These are phyloP conservation scores for Raja brachyura DNA, from an alignment of 2,113 vertebrate species.

Conservation along the genomic window DNA sequence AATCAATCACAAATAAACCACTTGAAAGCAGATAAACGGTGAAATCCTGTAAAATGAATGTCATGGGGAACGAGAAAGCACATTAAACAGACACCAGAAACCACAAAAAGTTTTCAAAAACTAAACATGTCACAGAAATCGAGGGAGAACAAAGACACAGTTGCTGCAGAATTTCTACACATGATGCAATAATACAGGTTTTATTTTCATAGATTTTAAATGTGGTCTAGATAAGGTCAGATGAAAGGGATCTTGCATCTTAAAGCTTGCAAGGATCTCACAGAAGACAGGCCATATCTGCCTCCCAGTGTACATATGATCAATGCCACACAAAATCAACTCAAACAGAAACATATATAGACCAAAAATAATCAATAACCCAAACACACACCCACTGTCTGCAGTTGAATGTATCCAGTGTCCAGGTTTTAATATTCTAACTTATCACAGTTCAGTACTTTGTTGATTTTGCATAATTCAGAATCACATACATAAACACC, in stretches of 20 bases:
- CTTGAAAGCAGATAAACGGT: not conserved
- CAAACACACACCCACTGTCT: not conserved
- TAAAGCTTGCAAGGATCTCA: conserved; percentile 2
- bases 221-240: conserved; percentile 5
- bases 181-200: conserved; percentile 27
- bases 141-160: not conserved
- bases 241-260: conserved; percentile 18
- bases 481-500: not conserved
- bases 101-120: not conserved
- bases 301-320: not conserved
- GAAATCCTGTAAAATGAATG: not conserved
- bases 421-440: not conserved
- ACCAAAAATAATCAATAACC: not conserved
- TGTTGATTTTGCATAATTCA: not conserved
- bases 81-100: not conserved
- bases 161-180: conserved; percentile 14
- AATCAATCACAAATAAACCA: not conserved
- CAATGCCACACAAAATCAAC: conserved; percentile 21
- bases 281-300: not conserved
- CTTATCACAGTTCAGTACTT: conserved; percentile 9
- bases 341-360: conserved; percentile 7
- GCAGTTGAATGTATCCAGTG: not conserved
- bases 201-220: conserved; percentile 24
- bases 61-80: not conserved
- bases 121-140: not conserved